Evolutionary conservation across 2,888 invertebrate species (phyloP).

Genomic region (Limnephilus lunatus): DNA sequence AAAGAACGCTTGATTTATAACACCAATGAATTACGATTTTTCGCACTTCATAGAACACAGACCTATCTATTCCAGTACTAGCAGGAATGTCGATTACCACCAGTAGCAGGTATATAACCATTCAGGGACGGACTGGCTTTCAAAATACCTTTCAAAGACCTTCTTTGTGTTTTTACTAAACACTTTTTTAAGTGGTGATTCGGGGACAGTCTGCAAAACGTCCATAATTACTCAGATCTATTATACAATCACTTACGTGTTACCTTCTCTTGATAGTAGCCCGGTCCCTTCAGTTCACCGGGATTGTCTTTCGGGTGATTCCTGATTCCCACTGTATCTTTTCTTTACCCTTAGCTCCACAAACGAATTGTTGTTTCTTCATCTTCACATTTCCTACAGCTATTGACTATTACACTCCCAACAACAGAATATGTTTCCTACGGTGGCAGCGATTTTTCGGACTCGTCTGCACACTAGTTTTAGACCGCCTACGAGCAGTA

Average conservation of each 20-base stretch:
- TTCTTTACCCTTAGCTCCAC: not conserved
- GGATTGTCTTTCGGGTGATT: not conserved
- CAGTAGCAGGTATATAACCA: not conserved
- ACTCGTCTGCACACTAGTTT: not conserved
- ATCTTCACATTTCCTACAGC: not conserved
- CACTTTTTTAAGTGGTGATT: too few species aligned
- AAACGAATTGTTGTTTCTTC: not conserved
- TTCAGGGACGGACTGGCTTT: not conserved
- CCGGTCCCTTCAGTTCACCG: not conserved
- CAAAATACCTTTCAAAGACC: not conserved
- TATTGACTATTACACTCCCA: not conserved
- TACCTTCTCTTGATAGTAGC: not conserved
- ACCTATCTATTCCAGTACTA: not conserved
- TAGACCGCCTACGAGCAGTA: not conserved
- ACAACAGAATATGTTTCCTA: not conserved
- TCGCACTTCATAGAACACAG: not conserved
- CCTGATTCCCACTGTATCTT: not conserved
- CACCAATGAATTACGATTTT: slow-evolving; percentile 2
- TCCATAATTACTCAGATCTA: too few species aligned
- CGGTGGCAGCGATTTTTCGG: not conserved
- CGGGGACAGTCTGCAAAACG: not conserved
- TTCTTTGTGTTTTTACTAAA: not conserved
- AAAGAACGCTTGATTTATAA: not conserved
- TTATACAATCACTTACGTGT: not conserved
- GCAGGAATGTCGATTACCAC: not conserved